Base-by-base conservation (phyloP, 2,797 vertebrate species). In the Spondyliosoma cantharus region DNA sequence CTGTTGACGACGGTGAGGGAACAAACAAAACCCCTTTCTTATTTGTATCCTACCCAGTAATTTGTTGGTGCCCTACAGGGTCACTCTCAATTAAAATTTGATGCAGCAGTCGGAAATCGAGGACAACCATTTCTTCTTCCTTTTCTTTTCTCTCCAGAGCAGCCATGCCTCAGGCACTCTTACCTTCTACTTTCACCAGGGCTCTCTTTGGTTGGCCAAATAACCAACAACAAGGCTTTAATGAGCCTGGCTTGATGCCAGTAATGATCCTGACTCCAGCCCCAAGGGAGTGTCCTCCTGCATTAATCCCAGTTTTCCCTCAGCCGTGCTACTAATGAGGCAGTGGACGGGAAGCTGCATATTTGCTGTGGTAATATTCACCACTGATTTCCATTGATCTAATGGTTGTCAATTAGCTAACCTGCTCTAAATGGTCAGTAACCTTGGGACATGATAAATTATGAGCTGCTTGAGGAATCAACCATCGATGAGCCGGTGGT, bases 191-290 rank as follows among this genome's bases (percentile, higher is more conserved):
- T 27, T 75, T 81, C 63, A 61, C 71, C 32, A 37, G 24, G 37
- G 22, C 19, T 2, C 58, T 49, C 20, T 43, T 24, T 71, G 67
- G 48, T 71, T 48, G 65, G 77, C 82, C 69, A 78, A 67, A 82
- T 80, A 50, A 57, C 67, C 61, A 61, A 32, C 75, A 81, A 61
- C 50, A 42, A 16, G 12, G 49, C 73, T 76, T 68, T 86, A 89
- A 89, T 87, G 78, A 87, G 74, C 63, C 74, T 74, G 77, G 74
- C 68, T 20, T 63, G 69, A 80, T 69, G 62, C 78, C 84, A 76
- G 71, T 86, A 74, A 86, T 74, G 75, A 85, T 82, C 74, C 12
- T 46, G 29, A 56, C 76, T 52, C 52, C 12, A 20, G 49, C 66
- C 82, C 65, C 72, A 49, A 58, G 74, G 68, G 56, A 64, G 68